These are phyloP conservation scores for Sphaerophoria rueppellii DNA, from an alignment of 2,888 invertebrate species.

Conservation along the genomic window DNA sequence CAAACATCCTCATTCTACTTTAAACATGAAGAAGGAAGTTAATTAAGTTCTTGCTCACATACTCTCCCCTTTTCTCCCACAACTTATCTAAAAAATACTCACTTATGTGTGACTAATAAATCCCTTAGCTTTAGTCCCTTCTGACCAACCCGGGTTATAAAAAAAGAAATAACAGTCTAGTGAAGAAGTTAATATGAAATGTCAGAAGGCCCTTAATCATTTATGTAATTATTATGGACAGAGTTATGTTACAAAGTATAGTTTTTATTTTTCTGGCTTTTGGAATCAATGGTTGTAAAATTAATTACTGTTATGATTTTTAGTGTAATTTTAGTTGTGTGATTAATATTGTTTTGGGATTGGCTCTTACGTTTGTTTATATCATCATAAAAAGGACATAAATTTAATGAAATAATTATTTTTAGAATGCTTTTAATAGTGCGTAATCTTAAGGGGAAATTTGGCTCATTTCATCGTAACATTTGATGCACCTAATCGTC, in stretches of 20 bases:
- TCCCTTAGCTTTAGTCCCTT: neutral
- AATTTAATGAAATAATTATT: too few relatives aligned
- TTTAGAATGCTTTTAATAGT: too few relatives aligned
- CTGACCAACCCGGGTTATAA: neutral
- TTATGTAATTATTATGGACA: too few relatives aligned
- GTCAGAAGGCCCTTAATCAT: neutral
- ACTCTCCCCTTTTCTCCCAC: too few relatives aligned
- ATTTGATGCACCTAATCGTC: neutral
- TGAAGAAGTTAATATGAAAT: neutral
- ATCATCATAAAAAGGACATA: too few relatives aligned
- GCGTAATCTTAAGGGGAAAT: too few relatives aligned
- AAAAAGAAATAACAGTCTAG: neutral
- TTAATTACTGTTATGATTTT: slow-evolving; percentile 1
- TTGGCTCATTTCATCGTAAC: too few relatives aligned
- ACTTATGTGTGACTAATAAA: slow-evolving; percentile 1
- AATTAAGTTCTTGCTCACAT: too few relatives aligned
- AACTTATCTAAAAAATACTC: neutral
- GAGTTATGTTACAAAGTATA: neutral
- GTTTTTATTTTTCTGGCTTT: neutral
- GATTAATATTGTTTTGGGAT: neutral
- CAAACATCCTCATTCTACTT: too few relatives aligned
- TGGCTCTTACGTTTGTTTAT: neutral
- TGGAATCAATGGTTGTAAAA: slow-evolving; percentile 1
- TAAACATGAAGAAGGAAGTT: too few relatives aligned
- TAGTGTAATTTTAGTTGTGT: neutral